phyloP scores from a whole-genome alignment of 2,113 vertebrate species.

The Tamias sibiricus region DNA sequence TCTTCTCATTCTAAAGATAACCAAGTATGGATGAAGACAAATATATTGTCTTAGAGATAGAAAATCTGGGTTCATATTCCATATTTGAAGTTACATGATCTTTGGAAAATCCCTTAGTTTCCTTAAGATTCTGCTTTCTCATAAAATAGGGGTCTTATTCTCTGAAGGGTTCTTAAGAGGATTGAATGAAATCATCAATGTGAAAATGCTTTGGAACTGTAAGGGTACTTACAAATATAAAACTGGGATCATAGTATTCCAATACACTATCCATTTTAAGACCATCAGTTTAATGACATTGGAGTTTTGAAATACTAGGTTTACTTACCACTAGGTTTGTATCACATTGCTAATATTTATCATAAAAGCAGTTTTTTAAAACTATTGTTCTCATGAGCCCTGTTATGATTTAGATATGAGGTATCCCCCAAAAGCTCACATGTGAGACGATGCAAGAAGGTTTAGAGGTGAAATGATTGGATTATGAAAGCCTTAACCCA shows the following conservation, averaged over 20 bases:
- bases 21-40: constrained; percentile 12
- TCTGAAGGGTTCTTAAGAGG: not conserved
- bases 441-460: too few species aligned
- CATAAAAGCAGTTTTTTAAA: constrained; percentile 65
- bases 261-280: not conserved
- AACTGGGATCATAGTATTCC: not conserved
- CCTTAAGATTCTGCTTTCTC: constrained; percentile 13
- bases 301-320: not conserved
- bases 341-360: constrained; percentile 28
- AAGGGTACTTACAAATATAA: not conserved
- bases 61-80: constrained; percentile 65
- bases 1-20: constrained; percentile 25
- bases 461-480: too few species aligned
- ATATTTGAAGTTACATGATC: constrained; percentile 34
- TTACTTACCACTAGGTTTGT: not conserved
- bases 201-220: constrained; percentile 33
- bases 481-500: too few species aligned
- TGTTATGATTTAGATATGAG: too few species aligned
- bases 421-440: too few species aligned
- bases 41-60: not conserved
- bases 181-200: not conserved
- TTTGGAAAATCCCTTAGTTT: constrained; percentile 10
- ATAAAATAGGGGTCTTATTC: not conserved
- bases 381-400: not conserved
- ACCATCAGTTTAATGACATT: not conserved